Evolutionary conservation across 2,888 invertebrate species (phyloP).

Genomic region (Erynnis tages): DNA sequence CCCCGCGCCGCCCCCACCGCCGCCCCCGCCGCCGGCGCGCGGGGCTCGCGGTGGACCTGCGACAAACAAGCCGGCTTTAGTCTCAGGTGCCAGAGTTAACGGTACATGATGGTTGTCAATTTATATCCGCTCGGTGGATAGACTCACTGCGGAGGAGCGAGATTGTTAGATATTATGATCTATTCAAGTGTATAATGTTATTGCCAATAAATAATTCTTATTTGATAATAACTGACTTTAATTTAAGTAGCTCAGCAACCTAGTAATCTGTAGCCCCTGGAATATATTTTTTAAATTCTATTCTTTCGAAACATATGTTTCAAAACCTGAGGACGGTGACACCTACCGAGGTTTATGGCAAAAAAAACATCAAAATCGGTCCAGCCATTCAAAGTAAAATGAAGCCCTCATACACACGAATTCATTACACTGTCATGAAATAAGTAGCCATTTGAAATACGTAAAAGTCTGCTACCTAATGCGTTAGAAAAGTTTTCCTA

Average conservation of each 20-base stretch:
- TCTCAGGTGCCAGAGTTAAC: slow-evolving; percentile 2
- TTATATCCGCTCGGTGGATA: slow-evolving; percentile 11
- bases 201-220: slow-evolving; percentile 21
- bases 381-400: no score
- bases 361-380: no score
- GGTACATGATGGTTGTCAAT: slow-evolving; percentile 19
- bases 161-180: slow-evolving; percentile 23
- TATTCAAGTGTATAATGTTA: slow-evolving; percentile 22
- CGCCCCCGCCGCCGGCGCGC: slow-evolving; percentile 20
- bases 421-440: no score
- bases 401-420: no score
- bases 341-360: no score
- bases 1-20: slow-evolving; percentile 21
- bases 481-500: no score
- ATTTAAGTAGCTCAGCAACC: neutral
- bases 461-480: no score
- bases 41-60: slow-evolving; percentile 24
- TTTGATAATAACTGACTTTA: slow-evolving; percentile 16
- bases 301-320: no score
- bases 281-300: no score
- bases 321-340: no score
- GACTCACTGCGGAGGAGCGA: slow-evolving; percentile 3
- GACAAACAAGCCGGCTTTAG: slow-evolving; percentile 14
- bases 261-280: no score
- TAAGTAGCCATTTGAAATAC: no score